A percentile compares a stretch with the other conserved stretches of the same genome.
phyloP scores from a whole-genome alignment of 1,140 invertebrate genomes.

The Hycleus cichorii region DNA sequence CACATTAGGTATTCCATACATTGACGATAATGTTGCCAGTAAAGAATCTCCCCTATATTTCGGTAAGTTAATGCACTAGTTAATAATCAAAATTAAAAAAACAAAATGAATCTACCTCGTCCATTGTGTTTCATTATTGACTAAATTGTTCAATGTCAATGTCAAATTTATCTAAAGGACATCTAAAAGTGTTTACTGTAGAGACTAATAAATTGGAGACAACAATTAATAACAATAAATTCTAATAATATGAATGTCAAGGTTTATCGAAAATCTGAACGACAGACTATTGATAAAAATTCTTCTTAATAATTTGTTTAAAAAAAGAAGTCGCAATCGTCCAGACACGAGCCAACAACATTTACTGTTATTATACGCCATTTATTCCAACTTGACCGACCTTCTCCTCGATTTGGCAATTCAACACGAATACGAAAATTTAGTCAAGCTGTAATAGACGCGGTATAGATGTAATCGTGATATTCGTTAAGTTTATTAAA shows the following conservation, averaged over 20 bases:
- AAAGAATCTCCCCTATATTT: constrained; percentile 90
- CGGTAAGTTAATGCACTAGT: constrained; percentile 50
- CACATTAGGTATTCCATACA: constrained; percentile 88
- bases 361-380: too few relatives aligned
- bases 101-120: too few relatives aligned
- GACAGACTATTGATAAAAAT: neutral
- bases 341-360: too few relatives aligned
- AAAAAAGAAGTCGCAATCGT: too few relatives aligned
- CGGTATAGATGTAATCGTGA: too few relatives aligned
- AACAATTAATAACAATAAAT: constrained; percentile 16
- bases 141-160: constrained; percentile 6
- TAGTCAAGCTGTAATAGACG: too few relatives aligned
- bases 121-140: too few relatives aligned
- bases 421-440: too few relatives aligned
- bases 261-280: constrained; percentile 11
- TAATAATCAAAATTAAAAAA: neutral
- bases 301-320: neutral
- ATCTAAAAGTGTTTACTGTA: constrained; percentile 14
- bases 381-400: too few relatives aligned
- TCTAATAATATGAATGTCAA: constrained; percentile 13
- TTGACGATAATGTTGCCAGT: constrained; percentile 88
- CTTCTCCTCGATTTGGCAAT: too few relatives aligned
- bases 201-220: constrained; percentile 10
- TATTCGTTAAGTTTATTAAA: too few relatives aligned
- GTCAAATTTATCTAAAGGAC: constrained; percentile 16